Conservation (phyloP, 2,888 invertebrate genomes). For the Amphipyra tragopoginis region DNA sequence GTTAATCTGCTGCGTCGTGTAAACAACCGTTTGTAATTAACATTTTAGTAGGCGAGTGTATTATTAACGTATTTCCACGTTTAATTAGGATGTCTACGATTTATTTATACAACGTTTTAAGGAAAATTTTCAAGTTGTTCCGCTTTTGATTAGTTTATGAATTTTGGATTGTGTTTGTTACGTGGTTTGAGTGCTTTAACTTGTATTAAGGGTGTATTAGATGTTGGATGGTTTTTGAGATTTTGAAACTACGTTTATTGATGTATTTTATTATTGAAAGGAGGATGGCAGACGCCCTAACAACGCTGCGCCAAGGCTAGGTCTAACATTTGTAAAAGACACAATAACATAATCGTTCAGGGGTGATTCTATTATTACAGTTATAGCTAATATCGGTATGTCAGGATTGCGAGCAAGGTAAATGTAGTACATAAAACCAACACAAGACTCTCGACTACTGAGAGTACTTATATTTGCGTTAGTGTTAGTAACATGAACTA, state of each 20-base stretch:
- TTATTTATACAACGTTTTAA: conserved; percentile 37
- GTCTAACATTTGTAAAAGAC: too few species aligned
- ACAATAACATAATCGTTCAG: too few species aligned
- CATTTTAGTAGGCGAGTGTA: conserved; percentile 63
- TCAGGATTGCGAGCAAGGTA: too few species aligned
- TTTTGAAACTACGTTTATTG: conserved; percentile 7
- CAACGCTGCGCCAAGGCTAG: too few species aligned
- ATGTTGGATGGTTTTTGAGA: conserved; percentile 2
- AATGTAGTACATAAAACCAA: too few species aligned
- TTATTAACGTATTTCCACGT: conserved; percentile 59
- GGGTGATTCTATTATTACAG: too few species aligned
- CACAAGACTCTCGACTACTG: too few species aligned
- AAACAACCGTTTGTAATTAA: conserved; percentile 65
- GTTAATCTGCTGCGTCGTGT: conserved; percentile 67
- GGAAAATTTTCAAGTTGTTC: conserved; percentile 32
- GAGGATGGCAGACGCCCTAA: too few species aligned
- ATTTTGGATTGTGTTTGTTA: conserved; percentile 38
- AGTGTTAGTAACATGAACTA: too few species aligned
- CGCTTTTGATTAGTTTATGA: conserved; percentile 47
- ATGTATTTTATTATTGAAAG: too few species aligned
- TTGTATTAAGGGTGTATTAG: conserved; percentile 20
- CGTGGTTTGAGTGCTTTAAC: conserved; percentile 14
- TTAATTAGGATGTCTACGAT: conserved; percentile 55
- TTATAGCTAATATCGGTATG: too few species aligned
- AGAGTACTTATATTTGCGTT: too few species aligned